phyloP scores from a whole-genome alignment of 2,797 vertebrate genomes.

The Ataeniobius toweri region DNA sequence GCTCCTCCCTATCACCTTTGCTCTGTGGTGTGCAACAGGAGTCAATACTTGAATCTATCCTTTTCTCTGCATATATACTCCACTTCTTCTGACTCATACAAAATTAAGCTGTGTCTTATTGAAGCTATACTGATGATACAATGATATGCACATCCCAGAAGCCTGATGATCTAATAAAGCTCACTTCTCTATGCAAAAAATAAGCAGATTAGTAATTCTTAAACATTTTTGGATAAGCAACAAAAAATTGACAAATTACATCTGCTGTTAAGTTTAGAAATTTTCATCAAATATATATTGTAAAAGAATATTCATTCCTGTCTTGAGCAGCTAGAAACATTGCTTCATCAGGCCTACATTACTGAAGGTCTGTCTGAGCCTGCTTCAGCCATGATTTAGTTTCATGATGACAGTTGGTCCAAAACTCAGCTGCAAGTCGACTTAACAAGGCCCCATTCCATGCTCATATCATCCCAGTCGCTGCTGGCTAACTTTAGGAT shows the following conservation, averaged over 20 bases:
- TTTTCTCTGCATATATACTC: too few relatives aligned
- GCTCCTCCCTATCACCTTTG: not conserved
- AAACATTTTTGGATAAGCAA: not conserved
- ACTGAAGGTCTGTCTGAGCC: not conserved
- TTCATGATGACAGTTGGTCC: not conserved
- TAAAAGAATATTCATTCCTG: not conserved
- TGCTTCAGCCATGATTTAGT: not conserved
- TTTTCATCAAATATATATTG: not conserved
- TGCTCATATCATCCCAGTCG: not conserved
- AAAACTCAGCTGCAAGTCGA: not conserved
- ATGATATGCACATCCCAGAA: not conserved
- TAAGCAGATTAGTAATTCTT: not conserved
- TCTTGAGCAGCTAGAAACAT: not conserved
- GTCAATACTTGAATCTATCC: not conserved
- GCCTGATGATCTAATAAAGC: not conserved
- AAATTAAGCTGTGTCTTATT: not conserved
- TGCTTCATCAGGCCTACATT: not conserved
- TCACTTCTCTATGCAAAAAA: not conserved
- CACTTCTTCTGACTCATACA: too few relatives aligned
- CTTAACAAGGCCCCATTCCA: not conserved
- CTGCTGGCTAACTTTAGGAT: not conserved
- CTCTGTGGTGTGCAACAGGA: not conserved
- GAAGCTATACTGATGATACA: not conserved
- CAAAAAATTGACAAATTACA: not conserved
- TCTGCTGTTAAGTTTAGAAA: not conserved